Evolutionary conservation across 2,888 invertebrate species (phyloP), one percentile per base, ranked within the genome.

Genomic region (Anoplius nigerrimus): DNA sequence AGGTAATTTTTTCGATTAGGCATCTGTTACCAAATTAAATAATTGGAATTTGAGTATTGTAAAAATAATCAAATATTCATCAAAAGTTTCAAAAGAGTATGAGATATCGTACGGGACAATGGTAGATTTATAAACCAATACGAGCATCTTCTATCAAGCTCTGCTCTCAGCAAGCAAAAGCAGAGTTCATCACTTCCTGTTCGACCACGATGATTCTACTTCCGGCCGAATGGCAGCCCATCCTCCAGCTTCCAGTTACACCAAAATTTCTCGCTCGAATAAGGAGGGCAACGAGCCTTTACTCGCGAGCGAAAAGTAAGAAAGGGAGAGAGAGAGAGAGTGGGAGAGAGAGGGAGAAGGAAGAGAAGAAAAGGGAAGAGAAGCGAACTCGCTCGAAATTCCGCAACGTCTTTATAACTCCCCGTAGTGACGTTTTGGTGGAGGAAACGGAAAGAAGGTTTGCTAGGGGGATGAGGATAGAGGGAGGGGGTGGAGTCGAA

Each of bases 391-490:
- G 13, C 42, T 60, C 71, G 48, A 72, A 77, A 72, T 75, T 71
- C 71, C 62, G 61, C 67, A 64, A 73, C 71, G 69, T 74, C 71
- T 77, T 75, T 77, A 71, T 70, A 75, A 63, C 69, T 62, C 65
- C 69, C 69, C 54, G 43, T 66, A 56, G 73, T 67, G 69, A 65
- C 75, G 65, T 76, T 66, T 54, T 62, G 21, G 18, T 53, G 34
- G 18, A 20, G 11, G 56, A 34, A 57, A 53, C 5, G 51, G 34
- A 43, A 51, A 20, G 55, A 58, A 48, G 46, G 56, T 20, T 42
- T 16, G 64, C 22, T 27, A 22, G 22, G 24, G 63, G 42, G 6
- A 42, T 43, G 46, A 42, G 48, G 18, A 34, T 20, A 42, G 64
- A 64, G 45, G 59, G 60, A 43, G 62, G 58, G 60, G 69, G 11